phyloP scores from a whole-genome alignment of 2,797 vertebrate genomes.

The Sebastes wilsoni region DNA sequence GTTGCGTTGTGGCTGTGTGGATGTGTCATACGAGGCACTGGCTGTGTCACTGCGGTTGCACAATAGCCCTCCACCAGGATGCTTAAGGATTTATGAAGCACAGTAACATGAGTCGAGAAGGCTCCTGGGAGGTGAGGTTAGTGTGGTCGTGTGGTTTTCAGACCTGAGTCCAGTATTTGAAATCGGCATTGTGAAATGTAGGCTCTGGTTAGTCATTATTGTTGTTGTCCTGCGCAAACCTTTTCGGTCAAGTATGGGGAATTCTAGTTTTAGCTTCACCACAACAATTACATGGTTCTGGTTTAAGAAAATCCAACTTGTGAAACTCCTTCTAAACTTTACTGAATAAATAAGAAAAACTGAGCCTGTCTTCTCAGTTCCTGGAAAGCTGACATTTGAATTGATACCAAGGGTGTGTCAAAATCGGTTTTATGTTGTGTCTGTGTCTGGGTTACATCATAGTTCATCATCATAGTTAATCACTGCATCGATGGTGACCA shows the following conservation, averaged over 20 bases:
- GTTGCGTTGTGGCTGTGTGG: conserved; percentile 22
- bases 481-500: not conserved
- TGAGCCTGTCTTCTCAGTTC: not conserved
- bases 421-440: not conserved
- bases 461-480: not conserved
- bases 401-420: not conserved
- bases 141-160: conserved; percentile 45
- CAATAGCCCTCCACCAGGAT: conserved; percentile 34
- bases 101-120: conserved; percentile 41
- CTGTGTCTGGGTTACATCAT: not conserved
- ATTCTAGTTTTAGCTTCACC: conserved; percentile 9
- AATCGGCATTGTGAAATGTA: conserved; percentile 51
- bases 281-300: not conserved
- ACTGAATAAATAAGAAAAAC: not conserved
- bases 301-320: not conserved
- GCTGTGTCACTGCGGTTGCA: conserved; percentile 48
- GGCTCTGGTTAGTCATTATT: conserved; percentile 24
- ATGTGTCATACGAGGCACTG: conserved; percentile 39
- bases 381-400: not conserved
- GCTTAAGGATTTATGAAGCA: conserved; percentile 51
- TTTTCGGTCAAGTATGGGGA: not conserved
- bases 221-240: not conserved
- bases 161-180: conserved; percentile 56
- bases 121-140: conserved; percentile 56
- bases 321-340: not conserved